A percentile compares a stretch with the other conserved stretches of the same genome.
phyloP scores from a whole-genome alignment of 2,888 invertebrate genomes.

The Mesoligia furuncula region DNA sequence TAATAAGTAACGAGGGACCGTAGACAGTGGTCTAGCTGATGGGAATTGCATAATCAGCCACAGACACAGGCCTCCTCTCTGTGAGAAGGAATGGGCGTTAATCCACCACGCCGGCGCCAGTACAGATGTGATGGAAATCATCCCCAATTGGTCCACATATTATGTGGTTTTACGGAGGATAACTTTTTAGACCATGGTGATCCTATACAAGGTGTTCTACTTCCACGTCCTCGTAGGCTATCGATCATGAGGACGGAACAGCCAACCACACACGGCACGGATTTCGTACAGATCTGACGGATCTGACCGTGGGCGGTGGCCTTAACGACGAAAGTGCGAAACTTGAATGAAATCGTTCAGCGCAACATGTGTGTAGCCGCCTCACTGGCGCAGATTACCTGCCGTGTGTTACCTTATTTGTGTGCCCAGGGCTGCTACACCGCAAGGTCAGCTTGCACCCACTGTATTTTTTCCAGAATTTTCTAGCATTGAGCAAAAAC shows the following conservation, averaged over 20 bases:
- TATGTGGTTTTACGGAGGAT: not conserved
- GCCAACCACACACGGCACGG: not conserved
- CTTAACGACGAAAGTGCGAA: not conserved
- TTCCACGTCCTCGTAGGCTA: not conserved
- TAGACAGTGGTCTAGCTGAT: not conserved
- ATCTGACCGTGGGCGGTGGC: not conserved
- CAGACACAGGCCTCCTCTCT: not conserved
- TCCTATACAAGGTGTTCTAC: not conserved
- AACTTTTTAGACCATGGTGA: not conserved
- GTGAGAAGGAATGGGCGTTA: not conserved
- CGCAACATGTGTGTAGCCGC: slow-evolving; percentile 53
- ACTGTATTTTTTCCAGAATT: not conserved
- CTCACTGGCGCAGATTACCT: slow-evolving; percentile 29
- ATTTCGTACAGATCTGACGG: not conserved
- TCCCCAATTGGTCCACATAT: not conserved
- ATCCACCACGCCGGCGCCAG: not conserved
- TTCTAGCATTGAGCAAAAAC: not conserved
- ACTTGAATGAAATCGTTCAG: slow-evolving; percentile 25
- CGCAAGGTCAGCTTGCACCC: not conserved
- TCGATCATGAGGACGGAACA: not conserved
- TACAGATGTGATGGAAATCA: not conserved
- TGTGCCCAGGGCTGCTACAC: slow-evolving; percentile 2
- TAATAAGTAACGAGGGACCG: not conserved
- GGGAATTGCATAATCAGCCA: not conserved
- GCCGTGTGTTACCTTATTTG: slow-evolving; percentile 29